A percentile compares a stretch with the other conserved stretches of the same genome.
These are phyloP conservation scores for Micrastur ruficollis DNA, from an alignment of 2,797 vertebrate species.

Conservation along the genomic window DNA sequence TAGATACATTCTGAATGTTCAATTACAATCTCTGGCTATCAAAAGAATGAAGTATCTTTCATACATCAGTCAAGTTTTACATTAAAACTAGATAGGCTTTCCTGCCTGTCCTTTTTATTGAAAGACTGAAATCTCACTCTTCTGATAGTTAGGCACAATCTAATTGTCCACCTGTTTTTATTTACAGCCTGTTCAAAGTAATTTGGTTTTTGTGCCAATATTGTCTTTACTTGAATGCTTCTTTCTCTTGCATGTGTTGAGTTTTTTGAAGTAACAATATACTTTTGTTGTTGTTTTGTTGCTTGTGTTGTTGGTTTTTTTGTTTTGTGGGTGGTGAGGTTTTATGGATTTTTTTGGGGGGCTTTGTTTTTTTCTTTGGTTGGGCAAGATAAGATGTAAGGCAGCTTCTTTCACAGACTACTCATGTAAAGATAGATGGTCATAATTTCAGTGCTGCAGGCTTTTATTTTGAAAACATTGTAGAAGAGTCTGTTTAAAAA, in stretches of 20 bases:
- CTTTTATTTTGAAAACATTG: neutral
- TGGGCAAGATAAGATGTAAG: neutral
- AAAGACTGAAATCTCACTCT: neutral
- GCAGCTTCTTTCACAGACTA: neutral
- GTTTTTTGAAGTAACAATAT: neutral
- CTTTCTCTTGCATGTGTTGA: neutral
- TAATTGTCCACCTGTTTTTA: slow-evolving; percentile 13
- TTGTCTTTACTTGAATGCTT: neutral
- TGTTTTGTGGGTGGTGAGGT: neutral
- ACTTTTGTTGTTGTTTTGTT: neutral
- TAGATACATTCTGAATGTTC: neutral
- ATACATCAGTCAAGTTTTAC: neutral
- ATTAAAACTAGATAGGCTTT: neutral
- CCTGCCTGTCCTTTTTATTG: neutral
- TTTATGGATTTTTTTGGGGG: neutral
- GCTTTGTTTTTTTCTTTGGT: neutral
- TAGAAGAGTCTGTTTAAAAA: neutral
- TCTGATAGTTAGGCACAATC: neutral
- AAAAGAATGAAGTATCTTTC: neutral
- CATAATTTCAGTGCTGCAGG: neutral
- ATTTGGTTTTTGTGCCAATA: neutral
- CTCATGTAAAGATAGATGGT: neutral
- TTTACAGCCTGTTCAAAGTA: neutral
- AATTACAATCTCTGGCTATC: neutral
- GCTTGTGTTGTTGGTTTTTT: neutral